phyloP scores from a whole-genome alignment of 2,797 vertebrate genomes.

The Eupleurogrammus muticus region DNA sequence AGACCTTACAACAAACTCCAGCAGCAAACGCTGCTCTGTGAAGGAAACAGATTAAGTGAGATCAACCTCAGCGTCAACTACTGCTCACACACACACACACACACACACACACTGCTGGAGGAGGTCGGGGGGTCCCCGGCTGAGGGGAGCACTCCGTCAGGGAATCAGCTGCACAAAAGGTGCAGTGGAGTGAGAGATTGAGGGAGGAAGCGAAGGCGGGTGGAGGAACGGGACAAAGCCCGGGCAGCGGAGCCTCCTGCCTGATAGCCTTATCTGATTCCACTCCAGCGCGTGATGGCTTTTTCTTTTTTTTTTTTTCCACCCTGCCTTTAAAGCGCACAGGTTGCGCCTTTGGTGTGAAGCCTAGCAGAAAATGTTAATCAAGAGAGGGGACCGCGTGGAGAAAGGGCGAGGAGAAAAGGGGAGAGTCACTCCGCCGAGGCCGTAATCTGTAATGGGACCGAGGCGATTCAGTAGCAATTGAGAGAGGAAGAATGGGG shows the following conservation, averaged over 20 bases:
- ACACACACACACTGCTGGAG: constrained; percentile 23
- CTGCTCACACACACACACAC: constrained; percentile 5
- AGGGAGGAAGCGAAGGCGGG: constrained; percentile 87
- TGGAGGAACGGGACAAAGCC: constrained; percentile 88
- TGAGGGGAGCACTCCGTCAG: constrained; percentile 80
- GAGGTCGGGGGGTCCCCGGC: constrained; percentile 81
- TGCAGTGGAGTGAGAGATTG: constrained; percentile 96
- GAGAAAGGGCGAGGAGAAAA: constrained; percentile 73
- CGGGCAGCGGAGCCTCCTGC: constrained; percentile 86
- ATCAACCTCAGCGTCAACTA: constrained; percentile 45
- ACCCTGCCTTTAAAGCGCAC: constrained; percentile 81
- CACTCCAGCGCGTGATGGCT: constrained; percentile 82
- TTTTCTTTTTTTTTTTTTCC: too few relatives aligned
- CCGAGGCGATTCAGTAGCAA: constrained; percentile 81
- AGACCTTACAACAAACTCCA: too few relatives aligned
- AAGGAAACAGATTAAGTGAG: constrained; percentile 7
- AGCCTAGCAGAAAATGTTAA: constrained; percentile 89
- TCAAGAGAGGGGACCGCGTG: constrained; percentile 79
- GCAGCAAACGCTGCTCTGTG: background rate
- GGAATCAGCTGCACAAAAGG: constrained; percentile 94
- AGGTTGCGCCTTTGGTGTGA: constrained; percentile 88
- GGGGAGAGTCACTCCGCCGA: constrained; percentile 73
- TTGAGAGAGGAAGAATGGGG: constrained; percentile 79
- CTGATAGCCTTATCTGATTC: constrained; percentile 94
- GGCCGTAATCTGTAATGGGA: constrained; percentile 82